phyloP scores from a whole-genome alignment of 1,140 invertebrate species.

The Zaprionus inermis region DNA sequence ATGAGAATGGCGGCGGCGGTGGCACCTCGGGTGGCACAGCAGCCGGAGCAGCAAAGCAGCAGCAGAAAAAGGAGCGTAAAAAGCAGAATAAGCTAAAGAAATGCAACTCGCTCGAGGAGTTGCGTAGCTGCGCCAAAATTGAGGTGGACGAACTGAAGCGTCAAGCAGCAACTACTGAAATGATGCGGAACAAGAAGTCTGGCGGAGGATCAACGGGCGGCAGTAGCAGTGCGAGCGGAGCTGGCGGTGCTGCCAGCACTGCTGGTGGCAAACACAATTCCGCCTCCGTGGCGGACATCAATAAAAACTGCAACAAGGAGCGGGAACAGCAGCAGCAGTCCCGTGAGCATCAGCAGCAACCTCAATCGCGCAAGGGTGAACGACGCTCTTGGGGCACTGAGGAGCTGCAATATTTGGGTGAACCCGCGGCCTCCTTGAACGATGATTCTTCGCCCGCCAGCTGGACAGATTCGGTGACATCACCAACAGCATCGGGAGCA shows the following conservation, averaged over 20 bases:
- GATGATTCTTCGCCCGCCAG: conserved; percentile 18
- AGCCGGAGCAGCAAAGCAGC: conserved; percentile 33
- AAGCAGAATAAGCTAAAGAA: conserved; percentile 85
- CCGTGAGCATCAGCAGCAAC: conserved; percentile 17
- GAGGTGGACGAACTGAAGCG: conserved; percentile 80
- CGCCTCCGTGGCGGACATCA: conserved; percentile 64
- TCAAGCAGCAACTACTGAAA: conserved; percentile 81
- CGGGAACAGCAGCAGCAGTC: conserved; percentile 24
- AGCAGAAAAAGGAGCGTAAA: conserved; percentile 73
- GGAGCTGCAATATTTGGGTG: conserved; percentile 84
- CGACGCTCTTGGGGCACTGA: conserved; percentile 88
- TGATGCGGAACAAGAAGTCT: conserved; percentile 77
- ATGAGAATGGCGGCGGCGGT: conserved; percentile 35
- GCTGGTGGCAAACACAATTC: conserved; percentile 59
- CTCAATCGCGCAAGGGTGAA: conserved; percentile 82
- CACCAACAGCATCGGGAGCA: conserved; percentile 7
- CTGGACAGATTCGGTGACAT: conserved; percentile 8
- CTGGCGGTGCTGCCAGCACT: neutral
- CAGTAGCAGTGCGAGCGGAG: neutral
- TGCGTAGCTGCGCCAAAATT: conserved; percentile 84
- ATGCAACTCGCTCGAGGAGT: conserved; percentile 88
- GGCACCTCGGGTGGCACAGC: conserved; percentile 6
- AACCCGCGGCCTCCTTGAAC: neutral
- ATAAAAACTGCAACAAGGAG: conserved; percentile 64
- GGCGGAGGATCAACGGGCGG: neutral